Base-by-base conservation (phyloP, 2,888 invertebrate genomes). In the Colostygia pectinataria region DNA sequence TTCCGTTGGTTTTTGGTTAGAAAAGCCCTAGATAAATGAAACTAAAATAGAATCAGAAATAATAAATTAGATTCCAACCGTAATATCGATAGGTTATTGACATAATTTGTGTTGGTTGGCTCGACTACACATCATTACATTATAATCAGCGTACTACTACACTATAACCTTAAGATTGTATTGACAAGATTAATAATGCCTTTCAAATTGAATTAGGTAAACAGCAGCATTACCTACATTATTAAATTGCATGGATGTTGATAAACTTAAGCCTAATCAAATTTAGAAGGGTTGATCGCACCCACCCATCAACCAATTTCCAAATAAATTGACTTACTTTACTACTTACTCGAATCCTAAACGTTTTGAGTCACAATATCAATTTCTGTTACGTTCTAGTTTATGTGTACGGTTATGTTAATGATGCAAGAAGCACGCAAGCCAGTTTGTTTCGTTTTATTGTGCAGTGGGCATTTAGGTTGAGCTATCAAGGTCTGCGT, bases 391-490 rank as follows among this genome's bases (percentile, higher is more conserved):
- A 55, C 52, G 56, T 57, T 61, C 49, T 34, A 55, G 38, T 60
- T 60, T 54, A 56, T 56, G 47, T 38, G 15, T 47, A 45, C 47
- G 39, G 48, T 58, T 58, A 61, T 55, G 63, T 53, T 61, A 52
- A 62, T 56, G 53, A 54, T 45, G 58, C 50, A 55, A 46, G 51
- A 27, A 38, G 33, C 74, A 71, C 71, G 73, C 73, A 59, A 68
- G 34, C 59, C 44, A 52, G 56, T 63, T 61, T 47, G 46, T 42
- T 63, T 49, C 50, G 62, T 45, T 70, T 62, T 58, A 61, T 66
- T 61, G 63, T 64, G 60, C 66, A 64, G 53, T 66, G 62, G 61
- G 48, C 61, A 73, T 70, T 62, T 66, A 65, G 66, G 74, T 71
- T 69, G 61, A 65, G 61, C 68, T 65, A 70, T 66, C 68, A 70